Evolutionary conservation across 2,113 vertebrate species (phyloP), one percentile per base, ranked within the genome.

Genomic region (Cnemophilus loriae): DNA sequence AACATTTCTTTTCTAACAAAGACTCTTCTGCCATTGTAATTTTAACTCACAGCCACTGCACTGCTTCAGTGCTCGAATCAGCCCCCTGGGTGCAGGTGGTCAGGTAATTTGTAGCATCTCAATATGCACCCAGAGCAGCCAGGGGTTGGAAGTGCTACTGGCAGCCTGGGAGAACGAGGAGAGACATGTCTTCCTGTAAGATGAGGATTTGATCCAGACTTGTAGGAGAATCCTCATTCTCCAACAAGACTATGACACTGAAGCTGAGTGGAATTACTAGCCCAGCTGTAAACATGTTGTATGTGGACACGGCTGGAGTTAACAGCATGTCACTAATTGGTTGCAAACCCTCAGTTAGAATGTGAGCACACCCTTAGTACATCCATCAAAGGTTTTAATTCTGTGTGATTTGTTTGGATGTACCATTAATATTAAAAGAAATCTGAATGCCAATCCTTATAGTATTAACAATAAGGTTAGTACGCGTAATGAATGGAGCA

Each of bases 131-230:
- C 46, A 9, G 14, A 46, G 26, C 16, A 63, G 49, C 47, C 78
- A 30, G 41, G 41, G 41, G 11, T 1, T 68, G 2, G 7, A 46
- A 39, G 39, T 26, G 87, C 82, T 28, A 2, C 35, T 41, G 78
- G n/a, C 67, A 71, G 70, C 87, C 49, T 12, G 4, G 56, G 60
- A 59, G 28, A 26, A n/a, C 1, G 22, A 70, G 64, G 21, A 59
- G n/a, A 39, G 14, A 12, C 0, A 0, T 4, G 5, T 28, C 4
- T n/a, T 19, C 28, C 63, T 4, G 0, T 17, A 20, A 19, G 10
- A 59, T 2, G 4, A 42, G 71, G n/a, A 11, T 69, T 35, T 67
- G 35, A 47, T 52, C 56, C 68, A 37, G 61, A 26, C 15, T 20
- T 11, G 20, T 0, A 50, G 16, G 39, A 87, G n/a, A 87, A 20